phyloP scores from a whole-genome alignment of 2,113 vertebrate genomes.

The Rhagologus leucostigma region DNA sequence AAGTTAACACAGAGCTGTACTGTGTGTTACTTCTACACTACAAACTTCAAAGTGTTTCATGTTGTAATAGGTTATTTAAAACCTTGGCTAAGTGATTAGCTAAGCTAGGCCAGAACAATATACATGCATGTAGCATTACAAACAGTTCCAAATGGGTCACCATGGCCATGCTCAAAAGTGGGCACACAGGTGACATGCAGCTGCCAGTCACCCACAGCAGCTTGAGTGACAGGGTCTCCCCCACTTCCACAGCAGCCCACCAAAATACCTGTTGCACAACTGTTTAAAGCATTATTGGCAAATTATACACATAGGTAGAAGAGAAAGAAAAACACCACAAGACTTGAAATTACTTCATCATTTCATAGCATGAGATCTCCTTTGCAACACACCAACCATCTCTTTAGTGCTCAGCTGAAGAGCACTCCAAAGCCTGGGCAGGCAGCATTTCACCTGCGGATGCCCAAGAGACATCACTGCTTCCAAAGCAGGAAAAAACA shows the following conservation, averaged over 20 bases:
- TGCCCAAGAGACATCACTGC: not conserved
- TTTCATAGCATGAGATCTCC: not conserved
- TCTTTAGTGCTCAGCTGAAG: not conserved
- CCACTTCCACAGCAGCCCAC: accelerated
- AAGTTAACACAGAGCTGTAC: not conserved
- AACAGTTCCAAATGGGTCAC: not conserved
- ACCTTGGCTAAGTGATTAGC: not conserved
- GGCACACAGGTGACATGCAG: not conserved
- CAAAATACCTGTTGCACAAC: not conserved
- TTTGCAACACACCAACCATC: not conserved
- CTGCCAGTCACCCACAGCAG: not conserved
- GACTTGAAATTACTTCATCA: not conserved
- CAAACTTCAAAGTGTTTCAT: not conserved
- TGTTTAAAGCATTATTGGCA: not conserved
- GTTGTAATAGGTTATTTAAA: not conserved
- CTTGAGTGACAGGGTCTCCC: not conserved
- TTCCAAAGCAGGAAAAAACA: not conserved
- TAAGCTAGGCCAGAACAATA: not conserved
- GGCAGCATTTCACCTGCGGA: not conserved
- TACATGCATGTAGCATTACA: not conserved
- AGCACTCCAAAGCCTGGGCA: not conserved
- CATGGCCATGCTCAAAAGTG: not conserved
- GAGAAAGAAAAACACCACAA: not conserved
- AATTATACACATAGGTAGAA: not conserved
- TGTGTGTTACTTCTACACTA: not conserved